Conservation (phyloP, 2,113 vertebrate species). For the Carassius auratus region DNA sequence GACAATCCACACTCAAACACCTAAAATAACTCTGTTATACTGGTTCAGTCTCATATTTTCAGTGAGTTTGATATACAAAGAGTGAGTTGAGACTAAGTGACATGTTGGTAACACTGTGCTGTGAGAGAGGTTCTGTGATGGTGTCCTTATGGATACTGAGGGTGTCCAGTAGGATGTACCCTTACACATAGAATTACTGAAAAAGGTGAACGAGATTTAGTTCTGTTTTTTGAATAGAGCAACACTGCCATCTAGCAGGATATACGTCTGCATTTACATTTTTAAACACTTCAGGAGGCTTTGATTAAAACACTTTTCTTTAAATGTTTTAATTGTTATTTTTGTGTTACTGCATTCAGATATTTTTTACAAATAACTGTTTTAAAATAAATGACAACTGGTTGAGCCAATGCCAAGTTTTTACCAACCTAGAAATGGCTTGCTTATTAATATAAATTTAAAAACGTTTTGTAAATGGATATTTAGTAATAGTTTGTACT, state of each 20-base stretch:
- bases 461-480: too few relatives aligned
- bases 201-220: not conserved
- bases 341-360: not conserved
- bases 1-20: not conserved
- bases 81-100: not conserved
- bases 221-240: conserved; percentile 45
- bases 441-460: not conserved
- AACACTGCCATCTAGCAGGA: conserved; percentile 79
- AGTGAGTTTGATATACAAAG: not conserved
- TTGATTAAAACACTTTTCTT: not conserved
- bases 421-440: not conserved
- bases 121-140: not conserved
- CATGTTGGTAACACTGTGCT: conserved; percentile 10
- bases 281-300: not conserved
- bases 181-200: not conserved
- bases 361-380: not conserved
- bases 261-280: conserved; percentile 7
- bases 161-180: conserved; percentile 17
- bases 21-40: not conserved
- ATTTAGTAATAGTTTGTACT: not conserved
- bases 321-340: not conserved
- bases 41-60: conserved; percentile 5
- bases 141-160: conserved; percentile 2
- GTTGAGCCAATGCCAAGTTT: not conserved
- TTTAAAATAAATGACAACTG: not conserved